Conservation (phyloP, 2,888 invertebrate species). For the Julus scanicus region DNA sequence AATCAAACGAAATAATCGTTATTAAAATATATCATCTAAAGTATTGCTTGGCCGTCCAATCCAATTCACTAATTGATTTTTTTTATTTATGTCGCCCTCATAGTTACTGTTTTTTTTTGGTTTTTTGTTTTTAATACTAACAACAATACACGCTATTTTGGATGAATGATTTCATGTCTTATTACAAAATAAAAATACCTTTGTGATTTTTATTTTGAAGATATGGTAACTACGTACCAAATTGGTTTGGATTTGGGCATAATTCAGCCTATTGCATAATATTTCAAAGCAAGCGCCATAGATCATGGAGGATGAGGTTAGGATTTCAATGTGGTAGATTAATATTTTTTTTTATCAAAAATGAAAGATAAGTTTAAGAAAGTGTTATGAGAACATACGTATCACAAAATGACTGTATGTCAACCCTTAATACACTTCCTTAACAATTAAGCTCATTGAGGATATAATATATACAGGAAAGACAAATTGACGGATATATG, state of each 20-base stretch:
- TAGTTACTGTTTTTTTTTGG: neutral
- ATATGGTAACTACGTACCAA: neutral
- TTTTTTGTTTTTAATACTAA: slow-evolving; percentile 35
- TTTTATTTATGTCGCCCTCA: slow-evolving; percentile 36
- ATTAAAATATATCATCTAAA: neutral
- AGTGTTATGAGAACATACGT: too few species aligned
- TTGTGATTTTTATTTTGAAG: neutral
- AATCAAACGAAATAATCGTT: neutral
- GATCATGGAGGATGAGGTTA: neutral
- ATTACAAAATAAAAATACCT: neutral
- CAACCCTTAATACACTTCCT: too few species aligned
- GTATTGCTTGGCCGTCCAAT: slow-evolving; percentile 4
- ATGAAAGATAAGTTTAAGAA: neutral
- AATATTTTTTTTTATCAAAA: neutral
- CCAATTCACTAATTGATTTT: slow-evolving; percentile 22
- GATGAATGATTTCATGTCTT: slow-evolving; percentile 23
- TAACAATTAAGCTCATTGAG: too few species aligned
- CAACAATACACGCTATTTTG: slow-evolving; percentile 25
- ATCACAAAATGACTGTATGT: too few species aligned
- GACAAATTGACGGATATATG: too few species aligned
- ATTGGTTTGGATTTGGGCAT: neutral
- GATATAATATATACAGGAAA: too few species aligned
- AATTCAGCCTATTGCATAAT: slow-evolving; percentile 2
- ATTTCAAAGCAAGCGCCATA: neutral
- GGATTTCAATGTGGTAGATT: neutral